Evolutionary conservation across 2,888 invertebrate genomes (phyloP), one percentile per base, ranked within the genome.

Genomic region (Suillia variegata): DNA sequence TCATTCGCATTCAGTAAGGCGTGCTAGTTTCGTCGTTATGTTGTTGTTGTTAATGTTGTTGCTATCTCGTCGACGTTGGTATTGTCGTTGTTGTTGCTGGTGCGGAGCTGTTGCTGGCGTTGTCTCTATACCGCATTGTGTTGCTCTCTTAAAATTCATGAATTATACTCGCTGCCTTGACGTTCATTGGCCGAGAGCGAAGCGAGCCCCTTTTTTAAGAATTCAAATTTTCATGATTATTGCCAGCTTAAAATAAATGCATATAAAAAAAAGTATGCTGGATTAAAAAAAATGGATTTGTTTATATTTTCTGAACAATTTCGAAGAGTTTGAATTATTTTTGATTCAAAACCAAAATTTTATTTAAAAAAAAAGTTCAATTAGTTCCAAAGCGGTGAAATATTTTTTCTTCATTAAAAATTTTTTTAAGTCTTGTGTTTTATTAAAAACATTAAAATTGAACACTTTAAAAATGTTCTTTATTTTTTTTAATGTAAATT

Each of bases 131-230:
- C 56, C 58, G 58, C 54, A 51, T n/a, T n/a, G n/a, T n/a, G n/a
- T n/a, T n/a, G n/a, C n/a, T n/a, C n/a, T n/a, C n/a, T n/a, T n/a
- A n/a, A n/a, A n/a, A n/a, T n/a, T n/a, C n/a, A n/a, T n/a, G n/a
- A n/a, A n/a, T 33, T 54, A 22, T 17, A 33, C 26, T 22, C 21
- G 48, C 54, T 66, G 67, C 70, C 68, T 62, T 67, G 52, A 62
- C 56, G 73, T 67, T 77, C 78, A 90, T 91, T 91, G 90, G 91
- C 73, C 77, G 76, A 67, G 69, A 65, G 79, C 60, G 59, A 78
- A 88, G 84, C 91, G 89, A 88, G 90, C 91, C 91, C 88, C 87
- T 88, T 77, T 78, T 78, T 77, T 69, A 45, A 45, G 17, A 38
- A 38, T 38, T 38, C 3, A 4, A 38, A 38, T 45, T 45, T 45